Conservation (phyloP, 2,113 vertebrate species). For the Pangasianodon gigas region DNA sequence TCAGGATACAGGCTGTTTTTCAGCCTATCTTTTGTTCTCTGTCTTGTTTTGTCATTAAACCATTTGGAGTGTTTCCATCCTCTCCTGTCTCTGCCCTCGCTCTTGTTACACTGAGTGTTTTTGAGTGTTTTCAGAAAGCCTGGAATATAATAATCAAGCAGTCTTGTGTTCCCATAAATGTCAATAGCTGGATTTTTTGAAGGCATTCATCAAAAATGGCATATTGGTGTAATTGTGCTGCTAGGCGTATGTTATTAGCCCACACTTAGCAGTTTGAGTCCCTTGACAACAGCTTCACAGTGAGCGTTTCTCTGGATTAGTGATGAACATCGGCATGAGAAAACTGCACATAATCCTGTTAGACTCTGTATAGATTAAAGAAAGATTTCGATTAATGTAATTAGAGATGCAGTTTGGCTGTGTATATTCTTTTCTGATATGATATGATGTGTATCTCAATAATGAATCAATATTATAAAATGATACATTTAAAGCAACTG, state of each 20-base stretch:
- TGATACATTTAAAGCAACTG: not conserved
- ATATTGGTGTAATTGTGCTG: slow-evolving; percentile 22
- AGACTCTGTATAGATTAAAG: not conserved
- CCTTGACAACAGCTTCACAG: not conserved
- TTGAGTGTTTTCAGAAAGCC: slow-evolving; percentile 24
- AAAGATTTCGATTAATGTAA: not conserved
- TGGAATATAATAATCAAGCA: slow-evolving; percentile 34
- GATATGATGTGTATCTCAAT: not conserved
- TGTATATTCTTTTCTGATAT: not conserved
- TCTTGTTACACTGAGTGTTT: slow-evolving; percentile 13
- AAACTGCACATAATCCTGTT: not conserved
- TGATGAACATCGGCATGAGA: not conserved
- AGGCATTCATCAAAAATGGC: slow-evolving; percentile 34
- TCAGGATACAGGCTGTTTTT: not conserved
- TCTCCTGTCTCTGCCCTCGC: slow-evolving; percentile 1
- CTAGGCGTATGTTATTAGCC: slow-evolving; percentile 8
- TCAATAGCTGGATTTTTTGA: slow-evolving; percentile 27
- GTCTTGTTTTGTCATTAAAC: slow-evolving; percentile 29
- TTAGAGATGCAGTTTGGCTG: not conserved
- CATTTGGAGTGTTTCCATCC: slow-evolving; percentile 19
- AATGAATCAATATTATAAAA: not conserved
- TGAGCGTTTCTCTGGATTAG: slow-evolving; percentile 11
- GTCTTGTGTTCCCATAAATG: slow-evolving; percentile 27
- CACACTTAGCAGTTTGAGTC: not conserved
- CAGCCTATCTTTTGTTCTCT: slow-evolving; percentile 16